Evolutionary conservation across 53 echinoderm and acorn worm species (phyloP).

Genomic region (Arbacia lixula): DNA sequence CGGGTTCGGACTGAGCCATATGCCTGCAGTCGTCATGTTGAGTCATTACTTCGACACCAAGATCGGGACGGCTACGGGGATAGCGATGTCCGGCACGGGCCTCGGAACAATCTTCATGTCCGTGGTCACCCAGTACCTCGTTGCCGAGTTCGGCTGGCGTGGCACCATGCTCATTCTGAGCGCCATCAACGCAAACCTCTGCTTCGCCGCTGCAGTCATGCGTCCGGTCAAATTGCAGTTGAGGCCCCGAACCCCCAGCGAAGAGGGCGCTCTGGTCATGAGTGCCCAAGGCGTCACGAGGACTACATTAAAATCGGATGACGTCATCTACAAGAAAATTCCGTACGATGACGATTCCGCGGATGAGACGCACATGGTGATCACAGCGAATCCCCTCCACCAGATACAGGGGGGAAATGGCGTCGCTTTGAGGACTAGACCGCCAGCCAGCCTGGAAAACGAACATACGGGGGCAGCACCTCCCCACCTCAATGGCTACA

Average conservation of each 20-base stretch:
- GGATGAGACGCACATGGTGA: not conserved
- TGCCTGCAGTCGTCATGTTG: conserved; percentile 55
- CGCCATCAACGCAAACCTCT: conserved; percentile 47
- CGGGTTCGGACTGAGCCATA: conserved; percentile 52
- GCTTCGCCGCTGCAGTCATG: conserved; percentile 49
- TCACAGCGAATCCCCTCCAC: conserved; percentile 13
- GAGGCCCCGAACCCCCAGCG: not conserved
- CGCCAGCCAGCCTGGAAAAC: too few species aligned
- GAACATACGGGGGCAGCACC: too few species aligned
- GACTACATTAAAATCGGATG: not conserved
- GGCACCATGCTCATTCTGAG: conserved; percentile 54
- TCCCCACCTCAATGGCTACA: too few species aligned
- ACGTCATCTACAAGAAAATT: conserved; percentile 1
- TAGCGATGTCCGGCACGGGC: conserved; percentile 51
- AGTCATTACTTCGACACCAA: conserved; percentile 38
- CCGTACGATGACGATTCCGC: not conserved
- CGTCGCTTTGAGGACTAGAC: not conserved
- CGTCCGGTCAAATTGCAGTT: not conserved
- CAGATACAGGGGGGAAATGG: not conserved
- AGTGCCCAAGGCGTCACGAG: not conserved
- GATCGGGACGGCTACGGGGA: conserved; percentile 42
- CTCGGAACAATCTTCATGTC: conserved; percentile 56
- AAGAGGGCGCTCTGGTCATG: not conserved
- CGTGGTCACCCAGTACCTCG: conserved; percentile 28
- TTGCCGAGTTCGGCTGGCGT: conserved; percentile 55